phyloP scores from a whole-genome alignment of 2,888 invertebrate genomes.

The Ormyrus labotus region DNA sequence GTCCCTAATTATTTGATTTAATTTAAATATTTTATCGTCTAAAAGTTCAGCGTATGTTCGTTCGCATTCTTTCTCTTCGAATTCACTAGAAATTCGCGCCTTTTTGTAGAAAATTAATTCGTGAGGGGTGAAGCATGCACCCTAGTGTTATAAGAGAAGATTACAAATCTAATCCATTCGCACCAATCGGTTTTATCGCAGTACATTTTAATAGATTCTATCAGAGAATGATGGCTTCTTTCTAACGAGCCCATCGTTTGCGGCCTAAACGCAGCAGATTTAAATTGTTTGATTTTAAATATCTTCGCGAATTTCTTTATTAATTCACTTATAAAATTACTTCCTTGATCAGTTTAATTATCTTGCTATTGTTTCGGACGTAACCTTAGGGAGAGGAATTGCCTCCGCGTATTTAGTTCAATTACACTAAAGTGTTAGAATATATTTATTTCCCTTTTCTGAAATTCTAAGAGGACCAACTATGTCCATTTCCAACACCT shows the following conservation, averaged over 20 bases:
- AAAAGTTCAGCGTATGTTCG: background rate
- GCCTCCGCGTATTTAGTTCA: too few relatives aligned
- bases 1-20: too few relatives aligned
- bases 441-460: too few relatives aligned
- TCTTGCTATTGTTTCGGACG: too few relatives aligned
- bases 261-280: background rate
- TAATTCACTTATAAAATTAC: background rate
- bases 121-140: conserved; percentile 9
- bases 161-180: background rate
- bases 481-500: too few relatives aligned
- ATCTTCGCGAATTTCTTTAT: background rate
- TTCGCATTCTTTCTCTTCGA: background rate
- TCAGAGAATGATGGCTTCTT: conserved; percentile 15
- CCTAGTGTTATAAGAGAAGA: conserved; percentile 1
- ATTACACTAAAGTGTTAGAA: too few relatives aligned
- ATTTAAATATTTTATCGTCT: background rate
- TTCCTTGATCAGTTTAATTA: too few relatives aligned
- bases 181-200: conserved; percentile 23
- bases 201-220: conserved; percentile 33
- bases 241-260: conserved; percentile 17
- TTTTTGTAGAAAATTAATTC: conserved; percentile 26
- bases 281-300: too few relatives aligned
- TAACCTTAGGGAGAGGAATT: too few relatives aligned
- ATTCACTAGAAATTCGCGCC: conserved; percentile 15
- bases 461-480: too few relatives aligned